Conservation (phyloP, 2,113 vertebrate species). For the Haliaeetus leucogaster region DNA sequence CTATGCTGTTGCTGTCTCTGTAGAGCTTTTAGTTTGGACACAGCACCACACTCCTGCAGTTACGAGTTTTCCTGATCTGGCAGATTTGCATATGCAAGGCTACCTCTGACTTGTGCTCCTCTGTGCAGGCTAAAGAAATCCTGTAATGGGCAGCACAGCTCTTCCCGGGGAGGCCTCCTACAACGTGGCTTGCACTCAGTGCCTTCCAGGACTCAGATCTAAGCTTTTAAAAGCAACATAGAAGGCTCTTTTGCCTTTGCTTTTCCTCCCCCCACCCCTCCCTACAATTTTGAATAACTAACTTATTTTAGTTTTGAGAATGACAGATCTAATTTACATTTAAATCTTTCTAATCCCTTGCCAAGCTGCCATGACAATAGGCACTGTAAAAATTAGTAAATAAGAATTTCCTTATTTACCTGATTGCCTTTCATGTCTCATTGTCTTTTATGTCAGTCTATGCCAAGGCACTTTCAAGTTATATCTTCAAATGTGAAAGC, state of each 20-base stretch:
- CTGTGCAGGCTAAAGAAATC: neutral
- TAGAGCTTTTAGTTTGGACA: neutral
- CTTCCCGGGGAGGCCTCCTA: neutral
- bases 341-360: conserved; percentile 10
- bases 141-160: neutral
- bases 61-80: neutral
- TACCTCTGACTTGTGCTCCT: neutral
- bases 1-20: neutral
- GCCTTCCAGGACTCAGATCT: neutral
- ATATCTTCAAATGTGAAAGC: neutral
- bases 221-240: neutral
- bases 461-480: neutral
- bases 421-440: conserved; percentile 8
- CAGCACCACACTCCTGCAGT: neutral
- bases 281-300: neutral
- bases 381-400: conserved; percentile 10
- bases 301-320: conserved; percentile 12
- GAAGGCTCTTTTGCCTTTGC: neutral
- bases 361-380: neutral
- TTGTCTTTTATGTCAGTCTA: neutral
- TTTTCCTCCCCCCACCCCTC: fast-evolving
- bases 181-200: neutral
- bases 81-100: neutral
- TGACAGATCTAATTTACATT: conserved; percentile 19
- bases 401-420: conserved; percentile 17